phyloP scores from a whole-genome alignment of 2,113 vertebrate genomes.

The Mastomys coucha region DNA sequence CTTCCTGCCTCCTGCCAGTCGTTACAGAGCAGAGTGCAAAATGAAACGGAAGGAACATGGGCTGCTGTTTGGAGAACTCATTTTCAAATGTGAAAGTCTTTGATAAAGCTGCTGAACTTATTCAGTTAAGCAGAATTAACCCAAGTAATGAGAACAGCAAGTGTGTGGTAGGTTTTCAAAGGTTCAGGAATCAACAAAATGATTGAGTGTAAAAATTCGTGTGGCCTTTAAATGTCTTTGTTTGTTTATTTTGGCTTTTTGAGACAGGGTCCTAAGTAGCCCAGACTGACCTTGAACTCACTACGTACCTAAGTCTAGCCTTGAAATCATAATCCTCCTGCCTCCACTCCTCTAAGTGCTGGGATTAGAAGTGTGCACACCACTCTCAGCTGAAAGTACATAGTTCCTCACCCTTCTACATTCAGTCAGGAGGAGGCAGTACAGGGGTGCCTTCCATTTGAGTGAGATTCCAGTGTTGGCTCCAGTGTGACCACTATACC shows the following conservation, averaged over 20 bases:
- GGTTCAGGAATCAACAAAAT: neutral
- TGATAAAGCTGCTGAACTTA: neutral
- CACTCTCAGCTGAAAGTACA: neutral
- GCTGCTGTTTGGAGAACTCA: neutral
- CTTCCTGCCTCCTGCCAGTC: neutral
- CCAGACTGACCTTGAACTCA: neutral
- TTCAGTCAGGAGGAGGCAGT: neutral
- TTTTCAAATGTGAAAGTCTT: neutral
- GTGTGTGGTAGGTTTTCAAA: neutral
- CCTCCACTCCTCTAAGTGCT: too few species aligned
- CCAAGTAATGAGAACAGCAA: neutral
- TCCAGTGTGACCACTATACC: neutral
- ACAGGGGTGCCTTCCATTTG: accelerated
- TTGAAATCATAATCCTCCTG: neutral
- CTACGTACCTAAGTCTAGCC: neutral
- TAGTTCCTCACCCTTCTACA: neutral
- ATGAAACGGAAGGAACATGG: neutral
- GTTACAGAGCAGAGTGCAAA: neutral
- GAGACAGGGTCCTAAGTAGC: neutral
- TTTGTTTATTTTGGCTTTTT: neutral
- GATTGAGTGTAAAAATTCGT: neutral
- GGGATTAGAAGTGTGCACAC: neutral
- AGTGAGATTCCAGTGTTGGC: neutral
- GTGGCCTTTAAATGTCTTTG: neutral
- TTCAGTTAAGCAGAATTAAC: neutral